Percentiles rank a stretch among this genome's conserved stretches.
Conservation (phyloP, 2,113 vertebrate genomes). For the Percopsis transmontana region DNA sequence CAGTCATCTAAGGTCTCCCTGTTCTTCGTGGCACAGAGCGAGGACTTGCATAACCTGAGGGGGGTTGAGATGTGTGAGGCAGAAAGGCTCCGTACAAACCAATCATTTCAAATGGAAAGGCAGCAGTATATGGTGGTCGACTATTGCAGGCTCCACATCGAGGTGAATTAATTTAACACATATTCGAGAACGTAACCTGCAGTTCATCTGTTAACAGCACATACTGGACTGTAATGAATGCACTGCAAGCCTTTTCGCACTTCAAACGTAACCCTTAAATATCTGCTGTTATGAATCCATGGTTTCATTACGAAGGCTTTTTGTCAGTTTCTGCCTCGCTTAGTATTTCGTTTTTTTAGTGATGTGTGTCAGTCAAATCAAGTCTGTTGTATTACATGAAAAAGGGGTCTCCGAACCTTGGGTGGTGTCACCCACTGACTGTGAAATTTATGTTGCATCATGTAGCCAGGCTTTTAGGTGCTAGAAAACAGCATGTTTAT, state of each 20-base stretch:
- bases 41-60: conserved; percentile 51
- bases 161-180: not conserved
- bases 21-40: conserved; percentile 31
- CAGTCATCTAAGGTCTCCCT: conserved; percentile 33
- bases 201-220: not conserved
- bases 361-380: not conserved
- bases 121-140: not conserved
- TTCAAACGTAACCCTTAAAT: not conserved
- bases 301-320: too few relatives aligned
- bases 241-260: not conserved
- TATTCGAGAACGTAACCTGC: not conserved
- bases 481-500: conserved; percentile 21
- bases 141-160: not conserved
- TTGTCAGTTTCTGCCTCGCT: too few relatives aligned
- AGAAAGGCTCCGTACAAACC: conserved; percentile 30
- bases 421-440: conserved; percentile 19
- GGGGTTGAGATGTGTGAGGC: conserved; percentile 31
- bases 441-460: conserved; percentile 1
- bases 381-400: not conserved
- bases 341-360: not conserved
- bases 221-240: not conserved
- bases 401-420: not conserved
- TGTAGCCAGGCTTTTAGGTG: conserved; percentile 19
- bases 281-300: not conserved
- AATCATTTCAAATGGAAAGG: conserved; percentile 24